These are phyloP conservation scores for Auanema freiburgensis DNA, from an alignment of 2,888 invertebrate species.

Conservation along the genomic window DNA sequence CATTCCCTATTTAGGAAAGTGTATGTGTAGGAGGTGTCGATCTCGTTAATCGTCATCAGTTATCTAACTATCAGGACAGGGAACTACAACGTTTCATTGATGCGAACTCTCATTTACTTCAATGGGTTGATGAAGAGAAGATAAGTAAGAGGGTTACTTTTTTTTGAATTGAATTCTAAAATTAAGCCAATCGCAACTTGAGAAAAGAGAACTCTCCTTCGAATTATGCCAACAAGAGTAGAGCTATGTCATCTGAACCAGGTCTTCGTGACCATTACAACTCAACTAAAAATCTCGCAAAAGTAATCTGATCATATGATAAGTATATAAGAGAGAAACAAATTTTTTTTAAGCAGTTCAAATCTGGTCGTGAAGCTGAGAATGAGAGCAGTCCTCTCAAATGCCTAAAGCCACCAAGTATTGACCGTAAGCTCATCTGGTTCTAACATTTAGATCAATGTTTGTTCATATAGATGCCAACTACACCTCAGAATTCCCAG, in stretches of 20 bases:
- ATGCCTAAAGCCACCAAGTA: too few species aligned
- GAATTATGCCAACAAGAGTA: constrained; percentile 17
- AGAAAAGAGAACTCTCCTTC: constrained; percentile 11
- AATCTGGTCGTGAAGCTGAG: too few species aligned
- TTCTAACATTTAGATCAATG: too few species aligned
- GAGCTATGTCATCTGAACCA: constrained; percentile 12
- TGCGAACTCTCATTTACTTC: constrained; percentile 39
- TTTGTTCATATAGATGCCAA: constrained; percentile 23
- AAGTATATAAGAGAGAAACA: too few species aligned
- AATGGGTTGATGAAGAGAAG: constrained; percentile 37
- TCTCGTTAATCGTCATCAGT: constrained; percentile 55
- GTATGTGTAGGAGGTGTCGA: constrained; percentile 43
- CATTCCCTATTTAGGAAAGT: too few species aligned
- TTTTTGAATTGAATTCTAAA: background rate
- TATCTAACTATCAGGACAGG: constrained; percentile 55
- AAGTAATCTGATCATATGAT: too few species aligned
- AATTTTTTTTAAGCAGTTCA: too few species aligned
- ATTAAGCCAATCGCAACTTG: constrained; percentile 3
- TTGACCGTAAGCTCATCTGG: too few species aligned
- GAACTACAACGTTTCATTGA: constrained; percentile 49
- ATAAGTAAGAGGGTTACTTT: constrained; percentile 3
- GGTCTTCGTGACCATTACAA: constrained; percentile 7
- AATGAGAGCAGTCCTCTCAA: too few species aligned
- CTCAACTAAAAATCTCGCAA: background rate
- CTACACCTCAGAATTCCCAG: constrained; percentile 39